A percentile compares a stretch with the other conserved stretches of the same genome.
Evolutionary conservation across 2,888 invertebrate genomes (phyloP).

Genomic region (Mythimna albipuncta): DNA sequence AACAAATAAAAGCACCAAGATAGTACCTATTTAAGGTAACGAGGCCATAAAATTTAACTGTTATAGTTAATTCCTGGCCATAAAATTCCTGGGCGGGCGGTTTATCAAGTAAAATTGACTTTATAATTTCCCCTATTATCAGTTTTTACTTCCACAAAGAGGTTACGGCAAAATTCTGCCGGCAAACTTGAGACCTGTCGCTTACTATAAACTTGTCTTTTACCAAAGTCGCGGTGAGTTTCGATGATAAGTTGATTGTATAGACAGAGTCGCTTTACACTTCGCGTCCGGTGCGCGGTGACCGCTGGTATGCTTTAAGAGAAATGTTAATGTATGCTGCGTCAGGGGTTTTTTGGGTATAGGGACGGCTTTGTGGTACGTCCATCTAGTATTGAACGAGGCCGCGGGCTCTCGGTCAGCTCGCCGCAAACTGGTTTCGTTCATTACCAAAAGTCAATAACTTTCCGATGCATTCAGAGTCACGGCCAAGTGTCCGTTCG

Average conservation of each 20-base stretch:
- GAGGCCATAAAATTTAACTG: slow-evolving; percentile 67
- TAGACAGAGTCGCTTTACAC: slow-evolving; percentile 68
- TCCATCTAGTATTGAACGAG: slow-evolving; percentile 86
- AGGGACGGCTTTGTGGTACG: slow-evolving; percentile 69
- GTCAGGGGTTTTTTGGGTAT: slow-evolving; percentile 64
- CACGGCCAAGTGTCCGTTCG: slow-evolving; percentile 84
- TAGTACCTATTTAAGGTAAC: slow-evolving; percentile 34
- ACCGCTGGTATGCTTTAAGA: slow-evolving; percentile 44
- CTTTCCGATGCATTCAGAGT: slow-evolving; percentile 89
- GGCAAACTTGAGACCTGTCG: slow-evolving; percentile 75
- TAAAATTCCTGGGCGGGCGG: slow-evolving; percentile 36
- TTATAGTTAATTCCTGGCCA: slow-evolving; percentile 56
- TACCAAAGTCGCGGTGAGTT: slow-evolving; percentile 63
- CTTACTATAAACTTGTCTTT: slow-evolving; percentile 77
- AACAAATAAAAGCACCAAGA: slow-evolving; percentile 29
- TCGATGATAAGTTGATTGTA: slow-evolving; percentile 56
- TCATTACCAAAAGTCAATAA: slow-evolving; percentile 91
- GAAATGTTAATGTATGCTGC: slow-evolving; percentile 76
- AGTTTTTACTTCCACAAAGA: slow-evolving; percentile 70
- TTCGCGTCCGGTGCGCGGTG: slow-evolving; percentile 66
- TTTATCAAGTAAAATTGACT: slow-evolving; percentile 60
- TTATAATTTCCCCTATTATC: slow-evolving; percentile 71
- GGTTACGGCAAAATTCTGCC: slow-evolving; percentile 67
- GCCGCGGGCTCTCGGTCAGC: slow-evolving; percentile 88
- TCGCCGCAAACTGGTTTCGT: slow-evolving; percentile 86